Evolutionary conservation across 2,888 invertebrate genomes (phyloP).

Genomic region (Chrysotoxum bicinctum): DNA sequence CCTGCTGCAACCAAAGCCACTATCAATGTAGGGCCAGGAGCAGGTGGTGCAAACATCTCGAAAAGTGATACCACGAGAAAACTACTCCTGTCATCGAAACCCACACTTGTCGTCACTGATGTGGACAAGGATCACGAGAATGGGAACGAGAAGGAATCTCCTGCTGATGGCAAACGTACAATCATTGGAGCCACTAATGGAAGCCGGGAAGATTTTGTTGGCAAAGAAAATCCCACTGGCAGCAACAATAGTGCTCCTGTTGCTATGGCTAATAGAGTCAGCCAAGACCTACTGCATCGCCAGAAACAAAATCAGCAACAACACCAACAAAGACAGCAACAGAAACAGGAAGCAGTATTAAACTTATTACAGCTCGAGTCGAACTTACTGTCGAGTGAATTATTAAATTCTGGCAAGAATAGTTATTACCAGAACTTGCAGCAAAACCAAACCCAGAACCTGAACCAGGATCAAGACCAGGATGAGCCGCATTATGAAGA

Average conservation of each 20-base stretch:
- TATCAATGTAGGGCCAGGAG: background rate
- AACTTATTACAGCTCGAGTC: slow-evolving; percentile 73
- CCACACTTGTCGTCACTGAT: slow-evolving; percentile 37
- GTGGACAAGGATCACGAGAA: slow-evolving; percentile 11
- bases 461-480: slow-evolving; percentile 2
- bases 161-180: slow-evolving; percentile 7
- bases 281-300: slow-evolving; percentile 52
- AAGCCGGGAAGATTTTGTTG: slow-evolving; percentile 13
- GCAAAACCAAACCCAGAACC: slow-evolving; percentile 26
- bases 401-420: slow-evolving; percentile 58
- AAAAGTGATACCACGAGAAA: slow-evolving; percentile 46
- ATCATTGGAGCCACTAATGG: slow-evolving; percentile 28
- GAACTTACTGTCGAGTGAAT: slow-evolving; percentile 70
- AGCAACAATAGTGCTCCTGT: slow-evolving; percentile 33
- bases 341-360: slow-evolving; percentile 66
- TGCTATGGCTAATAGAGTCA: slow-evolving; percentile 50
- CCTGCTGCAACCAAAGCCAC: slow-evolving; percentile 17
- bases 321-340: slow-evolving; percentile 58
- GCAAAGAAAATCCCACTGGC: slow-evolving; percentile 44
- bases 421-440: slow-evolving; percentile 48
- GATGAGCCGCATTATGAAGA: slow-evolving; percentile 70
- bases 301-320: slow-evolving; percentile 50
- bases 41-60: background rate
- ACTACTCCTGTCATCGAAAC: slow-evolving; percentile 40
- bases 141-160: background rate